These are phyloP conservation scores for Yoshiicerus persimilis DNA, from an alignment of 1,140 invertebrate genomes.

Conservation along the genomic window DNA sequence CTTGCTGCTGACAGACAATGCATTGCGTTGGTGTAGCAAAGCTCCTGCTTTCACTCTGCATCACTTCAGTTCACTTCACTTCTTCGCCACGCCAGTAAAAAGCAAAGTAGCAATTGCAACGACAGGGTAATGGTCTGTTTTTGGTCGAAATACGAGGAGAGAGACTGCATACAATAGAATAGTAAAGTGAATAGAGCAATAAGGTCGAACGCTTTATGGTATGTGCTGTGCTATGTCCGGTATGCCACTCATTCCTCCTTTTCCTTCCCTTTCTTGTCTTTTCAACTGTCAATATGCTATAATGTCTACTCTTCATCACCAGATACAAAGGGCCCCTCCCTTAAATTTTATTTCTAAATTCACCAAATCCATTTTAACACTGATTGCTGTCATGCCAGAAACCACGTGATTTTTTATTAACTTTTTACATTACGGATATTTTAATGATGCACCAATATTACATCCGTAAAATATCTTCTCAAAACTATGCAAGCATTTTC, in stretches of 20 bases:
- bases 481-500: no score
- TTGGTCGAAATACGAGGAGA: neutral
- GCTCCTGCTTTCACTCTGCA: neutral
- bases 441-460: no score
- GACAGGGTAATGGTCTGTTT: neutral
- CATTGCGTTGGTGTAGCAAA: neutral
- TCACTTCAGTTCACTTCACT: neutral
- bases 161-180: neutral
- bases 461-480: no score
- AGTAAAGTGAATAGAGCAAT: neutral
- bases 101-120: neutral
- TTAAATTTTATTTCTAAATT: no score
- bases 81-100: neutral
- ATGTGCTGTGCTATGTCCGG: neutral
- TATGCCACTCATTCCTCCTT: neutral
- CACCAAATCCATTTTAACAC: no score
- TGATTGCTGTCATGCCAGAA: no score
- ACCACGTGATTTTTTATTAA: no score
- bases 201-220: neutral
- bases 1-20: neutral
- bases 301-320: neutral
- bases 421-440: no score
- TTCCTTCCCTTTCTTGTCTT: neutral
- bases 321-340: no score
- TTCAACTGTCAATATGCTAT: neutral